Evolutionary conservation across 92 coral and sea anemone genomes (phyloP).

Genomic region (Metridium senile): DNA sequence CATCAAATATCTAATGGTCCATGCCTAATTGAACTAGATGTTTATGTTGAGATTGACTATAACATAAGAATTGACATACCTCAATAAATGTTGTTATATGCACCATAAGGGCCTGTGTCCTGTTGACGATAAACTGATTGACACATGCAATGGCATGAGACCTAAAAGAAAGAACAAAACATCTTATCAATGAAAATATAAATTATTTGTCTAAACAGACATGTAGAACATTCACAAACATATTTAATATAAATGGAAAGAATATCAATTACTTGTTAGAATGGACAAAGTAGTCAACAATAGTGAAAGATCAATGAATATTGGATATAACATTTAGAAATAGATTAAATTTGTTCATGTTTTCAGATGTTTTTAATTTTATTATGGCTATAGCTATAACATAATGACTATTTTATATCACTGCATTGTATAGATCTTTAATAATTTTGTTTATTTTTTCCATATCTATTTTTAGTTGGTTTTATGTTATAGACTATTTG

Average conservation of each 20-base stretch:
- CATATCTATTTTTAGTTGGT: too few relatives aligned
- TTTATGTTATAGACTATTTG: too few relatives aligned
- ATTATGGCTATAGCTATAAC: too few relatives aligned
- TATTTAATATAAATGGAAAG: not conserved
- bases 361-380: too few relatives aligned
- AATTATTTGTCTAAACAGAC: not conserved
- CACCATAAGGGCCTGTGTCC: slow-evolving; percentile 97
- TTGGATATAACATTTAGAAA: not conserved
- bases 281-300: not conserved
- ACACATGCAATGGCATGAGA: slow-evolving; percentile 99
- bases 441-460: too few relatives aligned
- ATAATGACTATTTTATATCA: too few relatives aligned
- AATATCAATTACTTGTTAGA: not conserved
- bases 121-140: slow-evolving; percentile 92
- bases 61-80: too few relatives aligned
- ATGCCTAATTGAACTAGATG: not conserved
- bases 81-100: slow-evolving; percentile 95
- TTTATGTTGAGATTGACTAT: not conserved
- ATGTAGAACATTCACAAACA: not conserved
- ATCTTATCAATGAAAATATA: not conserved
- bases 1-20: not conserved
- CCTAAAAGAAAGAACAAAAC: slow-evolving; percentile 38
- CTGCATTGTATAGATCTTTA: too few relatives aligned
- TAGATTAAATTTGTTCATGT: not conserved
- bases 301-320: not conserved